Conservation (phyloP, 2,797 vertebrate genomes). For the Rhincodon typus region DNA sequence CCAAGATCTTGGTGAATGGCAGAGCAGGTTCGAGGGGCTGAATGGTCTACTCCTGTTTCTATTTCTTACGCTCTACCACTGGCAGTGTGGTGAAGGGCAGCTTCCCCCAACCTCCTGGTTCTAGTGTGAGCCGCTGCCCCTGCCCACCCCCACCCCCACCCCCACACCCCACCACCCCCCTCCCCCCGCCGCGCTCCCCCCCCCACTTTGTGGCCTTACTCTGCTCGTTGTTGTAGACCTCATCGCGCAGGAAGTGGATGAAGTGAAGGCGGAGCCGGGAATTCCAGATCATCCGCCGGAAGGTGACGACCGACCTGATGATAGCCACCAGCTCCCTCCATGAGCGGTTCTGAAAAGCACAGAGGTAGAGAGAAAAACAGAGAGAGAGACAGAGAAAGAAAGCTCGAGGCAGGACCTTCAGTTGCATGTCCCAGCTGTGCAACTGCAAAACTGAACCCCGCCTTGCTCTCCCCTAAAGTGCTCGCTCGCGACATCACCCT, state of each 20-base stretch:
- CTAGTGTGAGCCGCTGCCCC: neutral
- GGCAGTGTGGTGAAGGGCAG: neutral
- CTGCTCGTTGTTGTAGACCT: constrained; percentile 50
- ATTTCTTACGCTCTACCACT: no score
- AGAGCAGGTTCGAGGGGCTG: no score
- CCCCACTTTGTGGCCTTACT: constrained; percentile 46
- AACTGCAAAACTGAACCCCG: neutral
- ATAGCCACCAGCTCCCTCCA: constrained; percentile 48
- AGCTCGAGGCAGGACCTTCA: neutral
- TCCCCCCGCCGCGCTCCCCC: no score
- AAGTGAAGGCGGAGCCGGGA: constrained; percentile 37
- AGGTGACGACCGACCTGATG: constrained; percentile 52
- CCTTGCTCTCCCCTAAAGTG: no score
- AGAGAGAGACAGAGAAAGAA: neutral
- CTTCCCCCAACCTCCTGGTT: no score
- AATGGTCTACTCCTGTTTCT: no score
- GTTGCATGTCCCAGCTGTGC: neutral
- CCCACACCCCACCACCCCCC: no score
- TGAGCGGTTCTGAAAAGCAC: constrained; percentile 43
- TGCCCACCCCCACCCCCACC: no score
- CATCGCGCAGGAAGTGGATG: constrained; percentile 49
- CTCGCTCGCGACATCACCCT: neutral
- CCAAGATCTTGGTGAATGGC: no score
- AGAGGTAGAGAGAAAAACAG: neutral
- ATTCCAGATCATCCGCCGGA: constrained; percentile 46